phyloP scores from a whole-genome alignment of 2,113 vertebrate genomes.

The Anguilla japonica region DNA sequence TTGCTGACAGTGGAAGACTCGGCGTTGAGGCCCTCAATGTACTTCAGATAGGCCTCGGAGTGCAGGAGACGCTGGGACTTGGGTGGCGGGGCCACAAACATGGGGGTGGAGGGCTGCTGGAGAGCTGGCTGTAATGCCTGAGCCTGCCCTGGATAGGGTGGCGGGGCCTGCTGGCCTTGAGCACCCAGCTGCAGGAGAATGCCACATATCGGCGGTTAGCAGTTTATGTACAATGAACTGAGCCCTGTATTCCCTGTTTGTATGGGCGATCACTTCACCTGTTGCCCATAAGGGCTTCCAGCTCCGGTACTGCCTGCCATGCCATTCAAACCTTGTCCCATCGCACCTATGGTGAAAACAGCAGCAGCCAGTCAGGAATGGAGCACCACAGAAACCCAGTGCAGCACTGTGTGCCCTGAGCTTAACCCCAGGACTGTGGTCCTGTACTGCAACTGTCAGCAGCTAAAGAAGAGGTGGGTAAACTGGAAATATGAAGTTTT shows the following conservation, averaged over 20 bases:
- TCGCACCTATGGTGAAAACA: conserved; percentile 70
- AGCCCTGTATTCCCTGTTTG: no score
- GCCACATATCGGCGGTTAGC: not conserved
- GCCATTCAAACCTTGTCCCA: conserved; percentile 80
- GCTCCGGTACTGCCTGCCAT: conserved; percentile 79
- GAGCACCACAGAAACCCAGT: not conserved
- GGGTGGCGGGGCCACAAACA: conserved; percentile 94
- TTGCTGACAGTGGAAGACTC: conserved; percentile 92
- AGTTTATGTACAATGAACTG: not conserved
- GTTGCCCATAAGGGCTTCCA: conserved; percentile 82
- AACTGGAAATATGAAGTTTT: not conserved
- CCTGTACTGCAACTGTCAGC: not conserved
- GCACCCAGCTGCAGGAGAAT: conserved; percentile 70
- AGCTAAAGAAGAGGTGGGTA: not conserved
- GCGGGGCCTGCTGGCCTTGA: conserved; percentile 85
- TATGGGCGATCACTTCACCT: conserved; percentile 71
- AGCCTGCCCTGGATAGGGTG: conserved; percentile 85
- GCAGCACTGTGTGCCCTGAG: not conserved
- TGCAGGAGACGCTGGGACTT: conserved; percentile 94
- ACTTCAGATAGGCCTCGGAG: conserved; percentile 95
- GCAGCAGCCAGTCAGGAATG: conserved; percentile 30
- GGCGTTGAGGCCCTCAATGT: conserved; percentile 93
- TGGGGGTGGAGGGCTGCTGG: conserved; percentile 90
- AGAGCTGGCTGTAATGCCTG: conserved; percentile 77
- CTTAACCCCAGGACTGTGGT: not conserved